Conservation (phyloP, 2,888 invertebrate species). For the Tenthredo distinguenda region DNA sequence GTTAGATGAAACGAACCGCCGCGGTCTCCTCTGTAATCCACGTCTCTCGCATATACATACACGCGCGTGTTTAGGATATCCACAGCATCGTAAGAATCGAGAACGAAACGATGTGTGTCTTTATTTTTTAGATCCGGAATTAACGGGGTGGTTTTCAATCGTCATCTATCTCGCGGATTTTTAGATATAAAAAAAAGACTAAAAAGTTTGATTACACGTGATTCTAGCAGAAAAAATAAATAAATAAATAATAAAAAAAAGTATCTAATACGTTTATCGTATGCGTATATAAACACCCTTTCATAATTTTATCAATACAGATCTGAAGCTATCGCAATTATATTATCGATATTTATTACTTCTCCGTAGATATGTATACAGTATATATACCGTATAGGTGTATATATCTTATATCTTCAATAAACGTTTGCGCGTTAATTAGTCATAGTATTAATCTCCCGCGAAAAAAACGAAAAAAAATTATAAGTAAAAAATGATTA, state of each 20-base stretch:
- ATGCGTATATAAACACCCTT: not conserved
- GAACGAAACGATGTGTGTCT: not conserved
- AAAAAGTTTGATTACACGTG: not conserved
- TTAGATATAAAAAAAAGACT: not conserved
- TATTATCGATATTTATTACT: constrained; percentile 41
- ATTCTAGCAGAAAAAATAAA: not conserved
- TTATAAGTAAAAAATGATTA: not conserved
- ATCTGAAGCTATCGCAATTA: constrained; percentile 28
- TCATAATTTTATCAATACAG: constrained; percentile 2
- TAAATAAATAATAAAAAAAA: no score
- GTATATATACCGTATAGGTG: not conserved
- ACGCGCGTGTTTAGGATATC: not conserved
- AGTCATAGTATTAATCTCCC: not conserved
- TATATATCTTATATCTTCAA: not conserved
- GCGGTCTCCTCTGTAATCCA: constrained; percentile 64
- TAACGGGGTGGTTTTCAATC: not conserved
- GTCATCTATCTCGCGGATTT: not conserved
- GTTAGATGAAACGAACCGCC: constrained; percentile 69
- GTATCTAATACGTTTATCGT: not conserved
- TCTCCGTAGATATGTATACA: not conserved
- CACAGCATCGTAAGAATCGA: not conserved
- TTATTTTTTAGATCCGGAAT: not conserved
- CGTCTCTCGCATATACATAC: constrained; percentile 33
- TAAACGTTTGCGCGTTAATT: constrained; percentile 23
- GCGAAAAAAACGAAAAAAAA: not conserved